Evolutionary conservation across 2,888 invertebrate species (phyloP).

Genomic region (Criorhina ranunculi): DNA sequence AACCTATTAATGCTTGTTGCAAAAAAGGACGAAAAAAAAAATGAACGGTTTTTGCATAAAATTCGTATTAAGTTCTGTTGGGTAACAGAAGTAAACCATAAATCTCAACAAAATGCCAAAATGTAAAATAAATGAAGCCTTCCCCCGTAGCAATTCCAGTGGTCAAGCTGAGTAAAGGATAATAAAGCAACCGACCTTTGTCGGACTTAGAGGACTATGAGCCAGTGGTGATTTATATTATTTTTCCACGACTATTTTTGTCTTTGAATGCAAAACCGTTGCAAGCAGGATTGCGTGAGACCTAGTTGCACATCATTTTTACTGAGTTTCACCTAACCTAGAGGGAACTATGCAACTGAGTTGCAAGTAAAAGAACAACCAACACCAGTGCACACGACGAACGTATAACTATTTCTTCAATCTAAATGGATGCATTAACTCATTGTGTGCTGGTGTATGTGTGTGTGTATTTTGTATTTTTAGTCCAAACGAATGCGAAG

Average conservation of each 20-base stretch:
- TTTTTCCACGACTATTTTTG: constrained; percentile 39
- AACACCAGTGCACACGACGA: constrained; percentile 25
- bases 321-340: neutral
- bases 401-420: constrained; percentile 21
- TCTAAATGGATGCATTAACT: constrained; percentile 72
- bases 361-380: neutral
- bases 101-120: constrained; percentile 75
- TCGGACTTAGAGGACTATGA: constrained; percentile 32
- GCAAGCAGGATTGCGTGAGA: constrained; percentile 69
- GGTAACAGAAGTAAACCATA: constrained; percentile 65
- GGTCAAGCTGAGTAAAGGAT: constrained; percentile 60
- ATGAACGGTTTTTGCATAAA: constrained; percentile 40
- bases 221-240: constrained; percentile 60
- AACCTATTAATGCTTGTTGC: constrained; percentile 37
- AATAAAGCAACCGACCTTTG: constrained; percentile 59
- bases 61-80: constrained; percentile 43
- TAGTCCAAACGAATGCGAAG: constrained; percentile 13
- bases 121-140: constrained; percentile 72
- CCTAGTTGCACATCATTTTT: constrained; percentile 69
- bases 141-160: constrained; percentile 22
- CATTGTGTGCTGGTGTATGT: constrained; percentile 12
- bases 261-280: constrained; percentile 62
- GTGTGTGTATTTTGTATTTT: constrained; percentile 36
- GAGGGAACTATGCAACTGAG: neutral
- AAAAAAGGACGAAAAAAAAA: constrained; percentile 5